phyloP scores from a whole-genome alignment of 2,888 invertebrate genomes.

The Mythimna loreyi region DNA sequence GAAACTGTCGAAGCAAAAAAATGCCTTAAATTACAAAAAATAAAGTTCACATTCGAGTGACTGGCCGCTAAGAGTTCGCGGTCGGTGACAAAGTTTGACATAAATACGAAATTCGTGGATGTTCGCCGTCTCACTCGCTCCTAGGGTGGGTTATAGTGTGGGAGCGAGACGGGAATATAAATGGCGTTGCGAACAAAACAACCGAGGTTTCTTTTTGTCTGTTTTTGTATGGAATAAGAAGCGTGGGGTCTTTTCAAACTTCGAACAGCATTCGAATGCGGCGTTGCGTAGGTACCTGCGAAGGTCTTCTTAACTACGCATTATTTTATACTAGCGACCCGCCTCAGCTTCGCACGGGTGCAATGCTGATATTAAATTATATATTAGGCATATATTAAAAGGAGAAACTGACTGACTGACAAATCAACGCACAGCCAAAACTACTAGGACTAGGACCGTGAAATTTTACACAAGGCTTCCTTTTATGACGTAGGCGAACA shows the following conservation, averaged over 20 bases:
- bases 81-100: constrained; percentile 59
- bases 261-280: constrained; percentile 4
- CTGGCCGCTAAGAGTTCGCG: constrained; percentile 14
- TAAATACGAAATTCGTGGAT: constrained; percentile 49
- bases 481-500: too few species aligned
- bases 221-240: constrained; percentile 49
- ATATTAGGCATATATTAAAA: too few species aligned
- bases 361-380: too few species aligned
- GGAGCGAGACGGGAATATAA: constrained; percentile 29
- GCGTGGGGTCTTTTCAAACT: constrained; percentile 31
- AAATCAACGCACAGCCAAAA: too few species aligned
- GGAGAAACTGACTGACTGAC: too few species aligned
- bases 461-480: too few species aligned
- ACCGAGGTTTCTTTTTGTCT: constrained; percentile 44
- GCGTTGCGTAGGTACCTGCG: neutral
- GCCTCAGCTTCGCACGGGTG: too few species aligned
- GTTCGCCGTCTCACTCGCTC: constrained; percentile 28
- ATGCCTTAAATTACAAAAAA: neutral
- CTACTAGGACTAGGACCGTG: too few species aligned
- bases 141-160: neutral
- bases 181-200: constrained; percentile 42
- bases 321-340: too few species aligned
- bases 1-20: constrained; percentile 12
- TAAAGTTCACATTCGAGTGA: constrained; percentile 42
- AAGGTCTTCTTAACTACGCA: constrained; percentile 6